A percentile compares a stretch with the other conserved stretches of the same genome.
Evolutionary conservation across 1,140 invertebrate species (phyloP).

Genomic region (Anthonomus grandis): DNA sequence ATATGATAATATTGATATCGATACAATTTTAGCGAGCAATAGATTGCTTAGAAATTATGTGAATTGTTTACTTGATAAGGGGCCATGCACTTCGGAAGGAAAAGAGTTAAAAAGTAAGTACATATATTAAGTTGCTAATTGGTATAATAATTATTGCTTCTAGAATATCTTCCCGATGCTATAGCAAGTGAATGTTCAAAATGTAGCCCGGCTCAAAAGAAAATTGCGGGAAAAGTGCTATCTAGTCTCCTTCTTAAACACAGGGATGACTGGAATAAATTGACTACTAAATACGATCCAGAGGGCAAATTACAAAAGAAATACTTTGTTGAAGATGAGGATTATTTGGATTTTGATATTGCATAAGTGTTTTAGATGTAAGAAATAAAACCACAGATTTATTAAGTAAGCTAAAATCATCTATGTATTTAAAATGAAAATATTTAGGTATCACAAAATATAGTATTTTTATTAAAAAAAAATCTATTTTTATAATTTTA

Average conservation of each 20-base stretch:
- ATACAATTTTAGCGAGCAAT: constrained; percentile 64
- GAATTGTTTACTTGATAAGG: constrained; percentile 65
- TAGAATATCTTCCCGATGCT: constrained; percentile 48
- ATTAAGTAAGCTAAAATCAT: too few relatives aligned
- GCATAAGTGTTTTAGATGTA: constrained; percentile 12
- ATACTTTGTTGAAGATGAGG: constrained; percentile 30
- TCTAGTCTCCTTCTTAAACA: constrained; percentile 44
- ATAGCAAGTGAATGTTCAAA: constrained; percentile 47
- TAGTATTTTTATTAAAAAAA: too few relatives aligned
- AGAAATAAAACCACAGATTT: too few relatives aligned
- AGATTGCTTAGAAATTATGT: constrained; percentile 62
- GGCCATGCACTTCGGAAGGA: constrained; percentile 66
- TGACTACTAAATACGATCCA: constrained; percentile 49
- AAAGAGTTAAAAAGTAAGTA: constrained; percentile 65
- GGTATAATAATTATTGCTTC: constrained; percentile 1
- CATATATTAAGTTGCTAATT: neutral
- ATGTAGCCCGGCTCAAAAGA: constrained; percentile 47
- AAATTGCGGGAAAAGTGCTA: constrained; percentile 43
- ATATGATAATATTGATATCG: constrained; percentile 68
- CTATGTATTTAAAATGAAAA: too few relatives aligned
- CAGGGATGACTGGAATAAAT: constrained; percentile 39
- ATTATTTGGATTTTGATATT: constrained; percentile 12
- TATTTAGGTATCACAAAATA: too few relatives aligned
- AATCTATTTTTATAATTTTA: too few relatives aligned
- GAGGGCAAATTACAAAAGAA: constrained; percentile 42